Conservation (phyloP, 2,113 vertebrate genomes). For the Eclectus roratus region DNA sequence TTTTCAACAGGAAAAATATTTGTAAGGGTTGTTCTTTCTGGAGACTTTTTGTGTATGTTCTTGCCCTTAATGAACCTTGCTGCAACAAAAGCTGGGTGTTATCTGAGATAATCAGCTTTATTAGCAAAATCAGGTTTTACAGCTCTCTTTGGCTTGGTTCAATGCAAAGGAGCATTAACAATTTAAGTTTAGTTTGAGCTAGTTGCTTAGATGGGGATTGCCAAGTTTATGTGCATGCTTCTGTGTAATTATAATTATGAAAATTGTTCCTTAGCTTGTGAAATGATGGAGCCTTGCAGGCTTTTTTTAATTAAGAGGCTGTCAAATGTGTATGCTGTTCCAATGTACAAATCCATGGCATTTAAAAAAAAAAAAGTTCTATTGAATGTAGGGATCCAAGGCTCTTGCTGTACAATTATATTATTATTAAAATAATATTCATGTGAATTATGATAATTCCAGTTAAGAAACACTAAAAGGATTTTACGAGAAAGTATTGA, state of each 20-base stretch:
- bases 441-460: background rate
- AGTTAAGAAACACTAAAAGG: background rate
- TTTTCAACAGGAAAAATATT: background rate
- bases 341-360: background rate
- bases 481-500: background rate
- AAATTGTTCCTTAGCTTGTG: conserved; percentile 58
- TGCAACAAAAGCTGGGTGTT: conserved; percentile 43
- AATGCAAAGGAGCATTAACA: conserved; percentile 42
- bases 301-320: conserved; percentile 50
- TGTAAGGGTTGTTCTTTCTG: background rate
- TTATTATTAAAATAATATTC: conserved; percentile 16
- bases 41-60: conserved; percentile 5
- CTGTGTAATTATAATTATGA: conserved; percentile 68
- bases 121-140: conserved; percentile 50
- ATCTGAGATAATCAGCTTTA: conserved; percentile 72
- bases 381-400: background rate
- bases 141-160: conserved; percentile 39
- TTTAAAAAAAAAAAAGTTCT: conserved; percentile 1
- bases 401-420: background rate
- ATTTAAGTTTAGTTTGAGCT: conserved; percentile 52
- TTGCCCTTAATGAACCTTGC: conserved; percentile 53
- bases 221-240: conserved; percentile 65
- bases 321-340: conserved; percentile 18
- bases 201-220: conserved; percentile 21
- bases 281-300: conserved; percentile 31